Conservation (phyloP, 2,113 vertebrate genomes). For the Cyanocitta stelleri region DNA sequence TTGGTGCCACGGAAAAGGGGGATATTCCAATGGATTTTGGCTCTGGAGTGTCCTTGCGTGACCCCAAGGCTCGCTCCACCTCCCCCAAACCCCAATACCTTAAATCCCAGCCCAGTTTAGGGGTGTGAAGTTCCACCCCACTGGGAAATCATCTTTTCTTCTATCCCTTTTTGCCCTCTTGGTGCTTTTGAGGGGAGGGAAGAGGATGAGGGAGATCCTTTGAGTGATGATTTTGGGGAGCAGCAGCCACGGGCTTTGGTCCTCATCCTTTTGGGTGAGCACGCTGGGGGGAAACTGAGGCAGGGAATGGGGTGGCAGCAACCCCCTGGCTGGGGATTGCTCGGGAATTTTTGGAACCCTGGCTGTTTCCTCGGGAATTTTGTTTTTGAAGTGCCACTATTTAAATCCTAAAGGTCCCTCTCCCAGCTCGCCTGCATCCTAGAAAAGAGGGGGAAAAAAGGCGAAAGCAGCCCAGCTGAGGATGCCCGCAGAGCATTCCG, state of each 20-base stretch:
- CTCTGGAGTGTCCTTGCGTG: background rate
- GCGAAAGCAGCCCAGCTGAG: rapidly evolving
- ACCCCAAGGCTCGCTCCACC: background rate
- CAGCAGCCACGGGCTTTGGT: background rate
- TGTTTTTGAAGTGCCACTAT: background rate
- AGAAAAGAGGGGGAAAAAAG: background rate
- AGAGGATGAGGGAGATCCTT: background rate
- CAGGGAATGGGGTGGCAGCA: background rate
- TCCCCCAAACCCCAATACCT: background rate
- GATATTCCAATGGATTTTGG: background rate
- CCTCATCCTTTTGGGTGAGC: background rate
- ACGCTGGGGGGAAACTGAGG: background rate
- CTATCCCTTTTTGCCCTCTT: background rate
- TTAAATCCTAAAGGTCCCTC: background rate
- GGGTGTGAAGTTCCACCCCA: rapidly evolving
- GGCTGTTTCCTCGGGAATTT: background rate
- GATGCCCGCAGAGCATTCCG: background rate
- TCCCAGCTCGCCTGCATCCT: background rate
- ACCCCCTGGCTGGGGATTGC: background rate
- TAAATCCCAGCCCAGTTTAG: rapidly evolving
- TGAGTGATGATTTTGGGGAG: background rate
- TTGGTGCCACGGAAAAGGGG: background rate
- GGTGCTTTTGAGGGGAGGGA: background rate
- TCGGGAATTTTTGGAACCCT: background rate
- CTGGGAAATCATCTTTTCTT: background rate